Evolutionary conservation across 1,140 invertebrate species (phyloP).

Genomic region (Oryzaephilus surinamensis): DNA sequence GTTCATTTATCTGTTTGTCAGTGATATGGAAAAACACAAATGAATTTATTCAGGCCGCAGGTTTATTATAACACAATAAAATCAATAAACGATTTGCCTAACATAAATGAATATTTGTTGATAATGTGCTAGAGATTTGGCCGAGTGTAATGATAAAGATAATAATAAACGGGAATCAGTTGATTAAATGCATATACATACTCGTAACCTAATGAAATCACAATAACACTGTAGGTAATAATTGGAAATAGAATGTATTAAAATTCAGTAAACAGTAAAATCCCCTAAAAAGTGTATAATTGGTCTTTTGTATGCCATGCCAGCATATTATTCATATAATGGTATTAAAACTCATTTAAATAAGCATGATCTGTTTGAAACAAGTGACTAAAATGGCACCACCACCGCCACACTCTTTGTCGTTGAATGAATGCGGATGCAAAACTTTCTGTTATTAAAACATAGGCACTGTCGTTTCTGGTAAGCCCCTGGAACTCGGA

Average conservation of each 20-base stretch:
- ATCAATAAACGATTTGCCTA: constrained; percentile 13
- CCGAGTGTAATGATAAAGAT: constrained; percentile 19
- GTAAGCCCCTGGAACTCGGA: constrained; percentile 33
- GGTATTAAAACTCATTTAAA: constrained; percentile 34
- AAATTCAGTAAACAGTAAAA: constrained; percentile 11
- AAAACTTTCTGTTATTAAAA: constrained; percentile 31
- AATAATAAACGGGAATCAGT: constrained; percentile 16
- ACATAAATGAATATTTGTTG: constrained; percentile 13
- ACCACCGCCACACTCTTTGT: background rate
- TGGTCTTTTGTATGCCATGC: constrained; percentile 22
- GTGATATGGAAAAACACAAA: constrained; percentile 8
- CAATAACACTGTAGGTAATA: too few species aligned
- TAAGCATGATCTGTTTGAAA: constrained; percentile 25
- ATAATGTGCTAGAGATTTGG: too few species aligned
- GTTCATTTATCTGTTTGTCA: constrained; percentile 11
- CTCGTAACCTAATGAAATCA: constrained; percentile 10
- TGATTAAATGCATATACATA: constrained; percentile 18
- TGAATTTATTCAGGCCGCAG: constrained; percentile 14
- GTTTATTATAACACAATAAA: constrained; percentile 14
- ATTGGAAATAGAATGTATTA: constrained; percentile 16
- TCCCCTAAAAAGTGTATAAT: constrained; percentile 21
- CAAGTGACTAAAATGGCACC: background rate
- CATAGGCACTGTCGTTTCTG: constrained; percentile 24
- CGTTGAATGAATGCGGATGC: background rate
- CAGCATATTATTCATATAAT: constrained; percentile 14